Base-by-base conservation (phyloP, 2,113 vertebrate species). In the Nannospalax galili region DNA sequence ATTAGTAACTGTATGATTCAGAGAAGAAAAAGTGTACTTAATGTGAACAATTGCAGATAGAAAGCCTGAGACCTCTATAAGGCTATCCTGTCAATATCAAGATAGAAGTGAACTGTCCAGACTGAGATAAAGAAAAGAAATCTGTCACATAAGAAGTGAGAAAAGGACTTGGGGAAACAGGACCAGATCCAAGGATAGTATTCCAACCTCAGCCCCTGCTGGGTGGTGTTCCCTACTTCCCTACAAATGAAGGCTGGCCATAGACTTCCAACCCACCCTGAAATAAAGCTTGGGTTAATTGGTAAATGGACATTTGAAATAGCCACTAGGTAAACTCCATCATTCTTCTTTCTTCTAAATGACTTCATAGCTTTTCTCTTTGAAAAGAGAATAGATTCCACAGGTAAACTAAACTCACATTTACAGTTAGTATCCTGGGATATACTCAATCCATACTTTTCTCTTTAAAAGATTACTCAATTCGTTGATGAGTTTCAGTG, bases 391-490 rank as follows among this genome's bases (percentile, higher is more conserved):
- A 77, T 77, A 3, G 45, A 65, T 28, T 79, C 20, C 72, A 37
- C 10, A 65, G 85, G 65, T 77, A 92, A 75, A 70, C 52, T 88
- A 42, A 80, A 17, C n/a, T 67, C 72, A 77, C 32, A n/a, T 80
- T 93, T 87, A 30, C 22, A 42, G n/a, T 84, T 94, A 75, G 62
- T n/a, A 78, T 74, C 30, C 90, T 94, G 45, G 45, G 73, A 1
- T 64, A 26, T 52, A 1, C 10, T 92, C 45, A 24, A 10, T 67
- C 45, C 77, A 40, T n/a, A 84, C 24, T 84, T 35, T 95, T 69
- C 67, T 93, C n/a, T 95, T 95, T 52, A 91, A 67, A 82, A 77
- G 48, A 82, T 26, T 93, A 93, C 72, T 80, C 35, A 52, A 42
- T 56, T 86, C 37, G 84, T 45, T 69, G 72, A 89, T 56, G 56